Evolutionary conservation across 2,888 invertebrate genomes (phyloP), one percentile per base, ranked within the genome.

Genomic region (Caenorhabditis sinica): DNA sequence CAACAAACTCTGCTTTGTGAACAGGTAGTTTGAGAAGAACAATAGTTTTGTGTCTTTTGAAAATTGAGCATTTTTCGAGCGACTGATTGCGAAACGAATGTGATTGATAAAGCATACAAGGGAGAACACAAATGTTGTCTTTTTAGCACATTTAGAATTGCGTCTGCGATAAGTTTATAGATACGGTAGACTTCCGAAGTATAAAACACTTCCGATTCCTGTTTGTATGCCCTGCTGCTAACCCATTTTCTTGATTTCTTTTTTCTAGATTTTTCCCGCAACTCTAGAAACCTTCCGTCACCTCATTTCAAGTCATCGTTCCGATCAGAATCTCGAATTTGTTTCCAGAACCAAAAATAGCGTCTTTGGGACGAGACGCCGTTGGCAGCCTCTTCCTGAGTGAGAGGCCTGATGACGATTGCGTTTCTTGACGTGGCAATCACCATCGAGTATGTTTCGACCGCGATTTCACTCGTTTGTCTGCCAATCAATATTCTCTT

Each of bases 401-500:
- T 61, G 76, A 61, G 69, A 72, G 65, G 79, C 71, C 79, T 56
- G 79, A 79, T 79, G 79, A 79, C 79, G 71, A 71, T 72, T 71
- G 79, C 65, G 63, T 71, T 79, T 58, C 83, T 72, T 36, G 79
- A 82, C 58, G 80, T 82, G 40, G 88, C 86, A 51, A 69, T 87
- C 71, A 82, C 77, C 49, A 82, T 88, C 45, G 89, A 88, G 74
- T 86, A 85, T 65, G 60, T 86, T 43, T 87, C 87, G 68, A 89
- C 89, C 17, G 83, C 82, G 17, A 72, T 89, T 25, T 86, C 88
- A 20, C 77, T 87, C 9, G 61, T 89, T 25, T 87, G 88, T 51
- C 82, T 90, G 51, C 89, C 89, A 40, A 86, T 90, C 53, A 90
- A 90, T 73, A 83, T 88, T 40, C 53, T 86, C 63, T 90, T 90